Evolutionary conservation across 2,113 vertebrate genomes (phyloP), one percentile per base, ranked within the genome.

Genomic region (Cromileptes altivelis): DNA sequence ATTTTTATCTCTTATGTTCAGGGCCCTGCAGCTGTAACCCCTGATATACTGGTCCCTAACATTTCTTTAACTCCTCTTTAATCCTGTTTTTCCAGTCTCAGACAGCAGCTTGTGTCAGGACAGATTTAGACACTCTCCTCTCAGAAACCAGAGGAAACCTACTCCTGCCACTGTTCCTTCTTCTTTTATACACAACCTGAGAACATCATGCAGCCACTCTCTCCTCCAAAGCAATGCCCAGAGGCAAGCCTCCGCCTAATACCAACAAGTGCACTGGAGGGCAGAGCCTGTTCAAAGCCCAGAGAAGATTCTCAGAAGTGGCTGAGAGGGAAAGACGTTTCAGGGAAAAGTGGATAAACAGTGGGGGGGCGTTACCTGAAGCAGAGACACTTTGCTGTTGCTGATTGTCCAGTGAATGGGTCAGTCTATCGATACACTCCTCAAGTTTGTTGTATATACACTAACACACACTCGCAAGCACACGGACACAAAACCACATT

Each of bases 211-310:
- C 23, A 67, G 68, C 71, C 70, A 58, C 53, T 84, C 79, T 52
- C 81, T 80, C 76, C 53, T 80, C 50, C 56, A 40, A 78, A 79
- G 67, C 27, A n/a, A 42, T 84, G 80, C 63, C 88, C 82, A 56
- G 58, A 86, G 82, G 84, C 73, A 61, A 85, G 5, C 57, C 77
- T 82, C 27, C 30, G 8, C 12, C 70, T 53, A 50, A 77, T 17
- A 75, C 67, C 61, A 83, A 84, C 84, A 88, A 85, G 64, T 76
- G 55, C 68, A 81, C 80, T 84, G 53, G 30, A 50, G 80, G 78
- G 78, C 71, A 69, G 45, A 83, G 75, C 42, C 17, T 10, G 64
- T 74, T 85, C 82, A 75, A 83, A 81, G 61, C 60, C 60, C 62
- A 19, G 13, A 78, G 52, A 70, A 77, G 70, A 57, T 15, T 61